Conservation (phyloP, 2,113 vertebrate species). For the Echinops telfairi region DNA sequence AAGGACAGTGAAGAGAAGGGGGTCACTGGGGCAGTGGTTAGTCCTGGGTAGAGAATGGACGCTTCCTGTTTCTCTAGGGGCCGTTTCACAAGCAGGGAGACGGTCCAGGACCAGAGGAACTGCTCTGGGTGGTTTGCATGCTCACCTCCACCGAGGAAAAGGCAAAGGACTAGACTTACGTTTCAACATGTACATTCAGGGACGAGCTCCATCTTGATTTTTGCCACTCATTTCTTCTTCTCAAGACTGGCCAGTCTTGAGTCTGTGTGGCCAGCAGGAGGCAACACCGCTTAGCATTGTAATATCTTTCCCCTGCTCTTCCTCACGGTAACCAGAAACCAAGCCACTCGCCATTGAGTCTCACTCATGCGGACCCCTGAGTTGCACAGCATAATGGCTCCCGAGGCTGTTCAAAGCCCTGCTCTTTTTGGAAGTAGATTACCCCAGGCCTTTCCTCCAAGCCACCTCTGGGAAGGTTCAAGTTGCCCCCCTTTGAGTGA, state of each 20-base stretch:
- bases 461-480: not conserved
- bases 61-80: not conserved
- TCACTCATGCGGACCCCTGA: not conserved
- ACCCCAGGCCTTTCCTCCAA: not conserved
- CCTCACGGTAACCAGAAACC: not conserved
- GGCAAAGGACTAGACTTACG: not conserved
- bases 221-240: not conserved
- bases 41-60: not conserved
- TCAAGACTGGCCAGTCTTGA: not conserved
- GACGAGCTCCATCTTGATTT: not conserved
- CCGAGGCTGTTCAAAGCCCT: not conserved
- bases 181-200: not conserved
- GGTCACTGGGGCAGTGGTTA: no score
- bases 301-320: not conserved
- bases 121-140: accelerated
- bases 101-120: not conserved
- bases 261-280: not conserved
- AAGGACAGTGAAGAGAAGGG: not conserved
- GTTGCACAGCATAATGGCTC: not conserved
- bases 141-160: not conserved
- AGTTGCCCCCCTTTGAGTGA: not conserved
- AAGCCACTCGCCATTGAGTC: not conserved
- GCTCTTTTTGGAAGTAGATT: not conserved
- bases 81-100: not conserved
- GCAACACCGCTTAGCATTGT: not conserved